Conservation (phyloP, 1,140 invertebrate genomes). For the Gonioctena quinquepunctata region DNA sequence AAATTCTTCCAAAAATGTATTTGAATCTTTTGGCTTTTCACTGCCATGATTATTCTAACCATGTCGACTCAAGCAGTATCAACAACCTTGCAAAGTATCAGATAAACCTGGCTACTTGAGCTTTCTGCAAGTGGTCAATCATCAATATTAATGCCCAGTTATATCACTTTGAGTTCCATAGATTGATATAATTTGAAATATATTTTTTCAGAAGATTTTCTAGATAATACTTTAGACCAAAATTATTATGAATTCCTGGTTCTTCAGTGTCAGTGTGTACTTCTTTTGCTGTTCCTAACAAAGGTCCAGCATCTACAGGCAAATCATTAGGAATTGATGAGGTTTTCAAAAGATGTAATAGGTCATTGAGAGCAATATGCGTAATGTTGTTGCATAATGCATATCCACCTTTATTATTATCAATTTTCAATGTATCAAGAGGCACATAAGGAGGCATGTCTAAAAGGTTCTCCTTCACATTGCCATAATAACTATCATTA, state of each 20-base stretch:
- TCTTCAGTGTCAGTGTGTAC: neutral
- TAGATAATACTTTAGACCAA: neutral
- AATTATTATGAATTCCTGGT: neutral
- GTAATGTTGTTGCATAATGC: neutral
- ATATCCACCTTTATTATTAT: neutral
- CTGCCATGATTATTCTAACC: neutral
- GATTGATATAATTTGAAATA: neutral
- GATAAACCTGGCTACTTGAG: neutral
- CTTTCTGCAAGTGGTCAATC: neutral
- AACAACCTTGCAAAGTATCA: neutral
- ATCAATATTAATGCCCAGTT: neutral
- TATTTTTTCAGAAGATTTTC: neutral
- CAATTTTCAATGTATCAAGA: neutral
- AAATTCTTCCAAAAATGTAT: constrained; percentile 21
- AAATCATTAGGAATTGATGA: neutral
- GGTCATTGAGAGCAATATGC: neutral
- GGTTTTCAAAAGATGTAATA: neutral
- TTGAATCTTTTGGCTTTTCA: constrained; percentile 9
- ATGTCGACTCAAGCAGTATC: neutral
- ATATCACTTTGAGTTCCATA: neutral
- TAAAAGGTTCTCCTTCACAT: neutral
- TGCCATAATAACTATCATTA: neutral
- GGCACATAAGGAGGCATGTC: neutral
- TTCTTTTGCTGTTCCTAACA: neutral
- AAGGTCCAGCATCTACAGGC: neutral